Percentiles rank a stretch among this genome's conserved stretches.
phyloP scores from a whole-genome alignment of 2,888 invertebrate species.

The Pseudococcus longispinus region DNA sequence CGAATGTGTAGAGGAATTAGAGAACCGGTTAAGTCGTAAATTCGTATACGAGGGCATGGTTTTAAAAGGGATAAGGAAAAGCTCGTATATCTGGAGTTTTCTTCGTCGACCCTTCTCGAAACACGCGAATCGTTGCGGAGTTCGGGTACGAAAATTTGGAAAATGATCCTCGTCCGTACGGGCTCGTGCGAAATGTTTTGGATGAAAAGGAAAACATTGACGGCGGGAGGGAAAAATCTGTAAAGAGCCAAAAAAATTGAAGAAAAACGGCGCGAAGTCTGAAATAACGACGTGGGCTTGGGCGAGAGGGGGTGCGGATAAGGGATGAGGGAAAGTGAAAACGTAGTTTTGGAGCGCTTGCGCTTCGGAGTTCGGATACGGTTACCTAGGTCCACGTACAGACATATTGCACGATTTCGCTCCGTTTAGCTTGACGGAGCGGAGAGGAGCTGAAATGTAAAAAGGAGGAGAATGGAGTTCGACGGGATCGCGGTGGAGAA shows the following conservation, averaged over 20 bases:
- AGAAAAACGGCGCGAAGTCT: neutral
- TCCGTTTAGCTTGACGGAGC: neutral
- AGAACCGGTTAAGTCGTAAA: slow-evolving; percentile 10
- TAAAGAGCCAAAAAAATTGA: neutral
- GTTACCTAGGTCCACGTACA: slow-evolving; percentile 50
- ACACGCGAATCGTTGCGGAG: no score
- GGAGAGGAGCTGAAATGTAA: neutral
- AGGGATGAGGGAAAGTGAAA: neutral
- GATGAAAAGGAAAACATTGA: neutral
- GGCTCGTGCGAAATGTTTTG: neutral
- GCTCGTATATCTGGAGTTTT: neutral
- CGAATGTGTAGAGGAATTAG: neutral
- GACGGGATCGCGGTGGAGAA: neutral
- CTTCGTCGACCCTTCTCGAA: no score
- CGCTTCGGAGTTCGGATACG: neutral
- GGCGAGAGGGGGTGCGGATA: neutral
- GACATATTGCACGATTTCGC: slow-evolving; percentile 50
- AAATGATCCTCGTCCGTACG: neutral
- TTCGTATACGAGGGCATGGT: neutral
- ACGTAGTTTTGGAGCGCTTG: neutral
- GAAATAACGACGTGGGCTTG: no score
- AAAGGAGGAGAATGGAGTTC: neutral
- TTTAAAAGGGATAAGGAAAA: neutral
- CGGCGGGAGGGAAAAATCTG: neutral
- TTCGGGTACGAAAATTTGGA: neutral